These are phyloP conservation scores for Oreotrochilus melanogaster DNA, from an alignment of 2,113 vertebrate species.

Conservation along the genomic window DNA sequence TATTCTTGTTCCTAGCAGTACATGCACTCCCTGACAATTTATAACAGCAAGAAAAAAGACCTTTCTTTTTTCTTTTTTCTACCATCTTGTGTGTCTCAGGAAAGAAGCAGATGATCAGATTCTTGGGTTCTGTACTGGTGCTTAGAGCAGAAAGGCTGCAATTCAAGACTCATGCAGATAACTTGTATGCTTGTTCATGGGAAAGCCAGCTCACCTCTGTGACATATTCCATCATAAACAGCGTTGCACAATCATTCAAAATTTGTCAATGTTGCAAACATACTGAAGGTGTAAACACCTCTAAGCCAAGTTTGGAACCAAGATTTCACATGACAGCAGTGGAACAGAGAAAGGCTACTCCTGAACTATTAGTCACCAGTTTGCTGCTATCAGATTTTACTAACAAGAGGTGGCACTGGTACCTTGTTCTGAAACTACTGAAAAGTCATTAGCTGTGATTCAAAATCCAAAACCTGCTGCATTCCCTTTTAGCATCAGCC, in stretches of 20 bases:
- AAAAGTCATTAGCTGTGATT: neutral
- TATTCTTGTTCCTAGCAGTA: neutral
- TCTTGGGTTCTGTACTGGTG: neutral
- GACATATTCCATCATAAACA: neutral
- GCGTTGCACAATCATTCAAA: neutral
- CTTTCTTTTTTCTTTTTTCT: neutral
- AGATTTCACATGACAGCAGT: neutral
- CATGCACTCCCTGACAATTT: neutral
- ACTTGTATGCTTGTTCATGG: neutral
- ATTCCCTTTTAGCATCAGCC: constrained; percentile 4
- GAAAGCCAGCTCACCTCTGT: neutral
- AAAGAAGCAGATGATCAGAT: neutral
- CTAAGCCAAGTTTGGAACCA: neutral
- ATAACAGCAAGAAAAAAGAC: neutral
- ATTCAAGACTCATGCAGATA: neutral
- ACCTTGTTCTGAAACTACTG: neutral
- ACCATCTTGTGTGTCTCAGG: neutral
- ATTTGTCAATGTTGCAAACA: neutral
- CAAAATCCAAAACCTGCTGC: neutral
- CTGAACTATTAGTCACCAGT: neutral
- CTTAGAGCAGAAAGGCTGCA: neutral
- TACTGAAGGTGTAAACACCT: neutral
- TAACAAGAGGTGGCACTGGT: constrained; percentile 19
- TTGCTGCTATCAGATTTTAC: neutral
- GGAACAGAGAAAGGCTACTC: neutral